Base-by-base conservation (phyloP, 1,140 invertebrate genomes). In the Potamilus streckersoni region DNA sequence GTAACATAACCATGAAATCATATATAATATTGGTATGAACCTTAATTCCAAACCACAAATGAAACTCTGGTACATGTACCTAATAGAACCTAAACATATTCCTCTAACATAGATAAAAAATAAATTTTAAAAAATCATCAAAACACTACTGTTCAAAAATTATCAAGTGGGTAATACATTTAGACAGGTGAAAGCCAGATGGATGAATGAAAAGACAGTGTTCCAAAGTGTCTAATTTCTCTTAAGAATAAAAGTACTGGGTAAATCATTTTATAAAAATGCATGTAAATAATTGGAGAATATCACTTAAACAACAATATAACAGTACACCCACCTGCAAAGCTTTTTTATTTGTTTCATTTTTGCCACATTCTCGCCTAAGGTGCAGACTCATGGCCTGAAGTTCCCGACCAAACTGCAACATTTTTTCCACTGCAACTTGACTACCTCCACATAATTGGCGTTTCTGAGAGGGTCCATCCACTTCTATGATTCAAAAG, bases 401-500 rank as follows among this genome's bases (percentile, higher is more conserved):
- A 63, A 99, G 92, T 87, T 98, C 96, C 84, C 95, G 93, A 55
- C 97, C 97, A 90, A 98, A 98, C 85, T 96, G 94, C 69, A 99
- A 91, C 93, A 98, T 97, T 83, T 95, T 94, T 82, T 95, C 95
- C 78, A 98, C 95, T 2, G 95, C 95, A 78, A 94, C 92, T 84
- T 95, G 94, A 86, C 93, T 93, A 69, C 95, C 94, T 81, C 95
- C 94, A 89, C 94, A 93, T 64, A 94, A 85, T 84, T 88, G 88
- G 83, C 93, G 93, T 82, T 93, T 92, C 63, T 75, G 79, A 69
- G 82, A 79, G 20, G 83, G 81, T 13, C 67, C 72, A 70, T 88
- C 86, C 58, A 88, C 79, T 69, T 88, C 86, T 88, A 65, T 19
- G 74, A 74, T 11, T 71, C 8, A 76, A 57, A n/a, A 20, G 31